Percentiles rank a stretch among this genome's conserved stretches.
These are phyloP conservation scores for Pipa parva DNA, from an alignment of 2,113 vertebrate genomes.

Conservation along the genomic window DNA sequence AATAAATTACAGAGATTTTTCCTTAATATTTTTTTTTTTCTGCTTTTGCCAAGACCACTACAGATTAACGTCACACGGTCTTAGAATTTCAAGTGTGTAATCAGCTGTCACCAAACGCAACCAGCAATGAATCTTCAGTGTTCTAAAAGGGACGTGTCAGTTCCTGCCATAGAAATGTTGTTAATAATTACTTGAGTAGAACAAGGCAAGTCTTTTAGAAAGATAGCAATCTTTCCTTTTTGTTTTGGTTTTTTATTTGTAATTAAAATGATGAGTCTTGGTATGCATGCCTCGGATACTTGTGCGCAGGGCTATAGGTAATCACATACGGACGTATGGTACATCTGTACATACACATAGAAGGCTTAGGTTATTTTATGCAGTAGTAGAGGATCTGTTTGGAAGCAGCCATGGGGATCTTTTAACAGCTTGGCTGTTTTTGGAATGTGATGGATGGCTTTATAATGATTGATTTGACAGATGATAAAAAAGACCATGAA, in stretches of 20 bases:
- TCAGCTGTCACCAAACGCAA: constrained; percentile 40
- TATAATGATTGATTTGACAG: constrained; percentile 14
- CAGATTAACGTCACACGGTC: constrained; percentile 23
- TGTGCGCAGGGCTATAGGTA: too few relatives aligned
- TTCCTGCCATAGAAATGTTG: constrained; percentile 28
- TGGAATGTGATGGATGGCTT: constrained; percentile 17
- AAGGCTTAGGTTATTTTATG: not conserved
- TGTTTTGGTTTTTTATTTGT: too few relatives aligned
- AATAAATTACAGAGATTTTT: not conserved
- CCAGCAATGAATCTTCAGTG: constrained; percentile 34
- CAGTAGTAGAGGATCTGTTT: not conserved
- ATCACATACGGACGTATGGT: too few relatives aligned
- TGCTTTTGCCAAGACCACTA: constrained; percentile 10
- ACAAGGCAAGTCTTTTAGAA: constrained; percentile 15
- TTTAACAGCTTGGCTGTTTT: constrained; percentile 5
- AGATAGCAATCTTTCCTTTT: constrained; percentile 18
- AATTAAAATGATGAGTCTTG: too few relatives aligned
- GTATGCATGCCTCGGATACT: too few relatives aligned
- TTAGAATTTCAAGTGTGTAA: constrained; percentile 37
- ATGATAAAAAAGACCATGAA: constrained; percentile 3
- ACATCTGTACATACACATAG: too few relatives aligned
- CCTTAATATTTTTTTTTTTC: too few relatives aligned
- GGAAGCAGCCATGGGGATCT: not conserved
- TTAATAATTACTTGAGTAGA: constrained; percentile 29
- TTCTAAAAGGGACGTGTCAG: constrained; percentile 35